Evolutionary conservation across 1,140 invertebrate species (phyloP).

Genomic region (Schlechtendalia chinensis): DNA sequence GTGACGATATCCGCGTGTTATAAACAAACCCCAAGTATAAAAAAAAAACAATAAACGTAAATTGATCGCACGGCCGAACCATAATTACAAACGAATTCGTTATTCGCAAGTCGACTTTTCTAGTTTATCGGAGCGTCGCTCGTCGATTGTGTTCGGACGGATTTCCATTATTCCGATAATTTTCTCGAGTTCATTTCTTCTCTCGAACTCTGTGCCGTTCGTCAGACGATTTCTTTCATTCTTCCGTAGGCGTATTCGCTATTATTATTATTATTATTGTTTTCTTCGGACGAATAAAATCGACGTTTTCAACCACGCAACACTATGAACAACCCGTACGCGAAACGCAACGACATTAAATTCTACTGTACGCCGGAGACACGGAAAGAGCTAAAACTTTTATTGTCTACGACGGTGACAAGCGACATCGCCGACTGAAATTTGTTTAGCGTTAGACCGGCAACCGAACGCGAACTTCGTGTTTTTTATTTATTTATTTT

Average conservation of each 20-base stretch:
- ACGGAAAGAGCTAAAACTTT: not conserved
- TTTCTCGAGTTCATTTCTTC: not conserved
- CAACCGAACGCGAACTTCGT: not conserved
- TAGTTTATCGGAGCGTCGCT: not conserved
- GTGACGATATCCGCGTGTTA: not conserved
- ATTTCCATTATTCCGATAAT: not conserved
- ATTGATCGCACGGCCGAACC: no score
- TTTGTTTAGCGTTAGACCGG: not conserved
- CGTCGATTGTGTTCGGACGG: not conserved
- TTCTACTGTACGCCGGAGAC: no score
- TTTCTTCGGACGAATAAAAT: no score
- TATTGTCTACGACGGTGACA: not conserved
- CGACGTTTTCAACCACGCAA: no score
- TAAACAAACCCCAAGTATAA: not conserved
- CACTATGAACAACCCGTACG: no score
- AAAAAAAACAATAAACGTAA: no score
- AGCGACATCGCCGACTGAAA: not conserved
- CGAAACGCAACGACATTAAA: no score
- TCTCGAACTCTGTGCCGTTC: not conserved
- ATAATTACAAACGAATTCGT: no score
- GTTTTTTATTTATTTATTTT: no score
- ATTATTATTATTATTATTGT: no score
- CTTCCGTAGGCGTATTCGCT: not conserved
- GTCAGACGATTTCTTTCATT: not conserved
- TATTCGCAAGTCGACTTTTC: no score